Conservation (phyloP, 2,888 invertebrate genomes). For the Acanthosoma haemorrhoidale region DNA sequence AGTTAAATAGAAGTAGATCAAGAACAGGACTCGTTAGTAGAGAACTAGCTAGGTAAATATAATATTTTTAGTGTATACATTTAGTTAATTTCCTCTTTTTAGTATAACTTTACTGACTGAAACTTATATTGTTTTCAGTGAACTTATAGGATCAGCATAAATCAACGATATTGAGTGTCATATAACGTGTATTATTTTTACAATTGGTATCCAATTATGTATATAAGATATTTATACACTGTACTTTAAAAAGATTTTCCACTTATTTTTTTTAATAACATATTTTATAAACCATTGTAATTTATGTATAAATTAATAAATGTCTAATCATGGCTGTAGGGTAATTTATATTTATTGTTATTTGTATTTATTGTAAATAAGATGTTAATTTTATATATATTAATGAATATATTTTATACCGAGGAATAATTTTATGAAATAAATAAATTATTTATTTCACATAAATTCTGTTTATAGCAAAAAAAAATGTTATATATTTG, state of each 20-base stretch:
- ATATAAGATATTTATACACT: neutral
- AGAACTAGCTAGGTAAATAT: slow-evolving; percentile 57
- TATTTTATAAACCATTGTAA: neutral
- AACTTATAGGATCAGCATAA: slow-evolving; percentile 48
- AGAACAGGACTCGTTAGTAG: slow-evolving; percentile 66
- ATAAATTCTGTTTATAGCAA: slow-evolving; percentile 7
- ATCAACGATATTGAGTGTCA: slow-evolving; percentile 12
- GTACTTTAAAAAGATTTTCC: neutral
- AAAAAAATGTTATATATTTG: slow-evolving; percentile 9
- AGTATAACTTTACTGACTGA: neutral
- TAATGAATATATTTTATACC: neutral
- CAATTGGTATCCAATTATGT: slow-evolving; percentile 27
- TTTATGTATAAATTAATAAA: neutral
- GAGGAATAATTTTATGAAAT: neutral
- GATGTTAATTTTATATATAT: slow-evolving; percentile 1
- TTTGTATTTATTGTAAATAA: slow-evolving; percentile 9
- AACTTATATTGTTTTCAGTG: slow-evolving; percentile 44
- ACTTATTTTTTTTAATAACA: slow-evolving; percentile 4
- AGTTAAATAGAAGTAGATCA: slow-evolving; percentile 80
- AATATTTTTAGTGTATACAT: slow-evolving; percentile 52
- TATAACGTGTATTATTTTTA: neutral
- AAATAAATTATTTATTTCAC: slow-evolving; percentile 1
- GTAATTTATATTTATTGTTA: slow-evolving; percentile 10
- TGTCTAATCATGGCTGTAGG: slow-evolving; percentile 5
- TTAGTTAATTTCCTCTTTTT: neutral